These are phyloP conservation scores for Nephila pilipes DNA, from an alignment of 1,140 invertebrate species.

Conservation along the genomic window DNA sequence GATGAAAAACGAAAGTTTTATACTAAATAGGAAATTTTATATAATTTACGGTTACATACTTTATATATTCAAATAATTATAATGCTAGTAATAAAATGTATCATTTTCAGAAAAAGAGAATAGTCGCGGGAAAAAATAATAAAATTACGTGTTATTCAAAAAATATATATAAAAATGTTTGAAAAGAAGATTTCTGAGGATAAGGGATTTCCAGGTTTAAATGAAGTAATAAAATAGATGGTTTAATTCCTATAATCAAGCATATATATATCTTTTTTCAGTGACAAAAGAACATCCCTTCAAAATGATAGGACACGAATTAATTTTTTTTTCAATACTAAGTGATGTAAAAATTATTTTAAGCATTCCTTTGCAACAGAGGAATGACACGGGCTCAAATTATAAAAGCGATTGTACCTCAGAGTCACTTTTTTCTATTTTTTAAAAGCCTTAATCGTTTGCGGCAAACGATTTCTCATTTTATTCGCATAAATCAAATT, in stretches of 20 bases:
- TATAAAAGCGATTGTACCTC: conserved; percentile 5
- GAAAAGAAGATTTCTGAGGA: too few species aligned
- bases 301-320: not conserved
- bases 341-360: not conserved
- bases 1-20: too few species aligned
- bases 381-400: not conserved
- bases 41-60: too few species aligned
- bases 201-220: too few species aligned
- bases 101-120: too few species aligned
- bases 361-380: not conserved
- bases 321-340: not conserved
- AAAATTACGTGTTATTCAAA: too few species aligned
- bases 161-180: too few species aligned
- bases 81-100: too few species aligned
- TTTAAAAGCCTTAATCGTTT: conserved; percentile 38
- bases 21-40: too few species aligned
- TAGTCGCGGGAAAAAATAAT: too few species aligned
- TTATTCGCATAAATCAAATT: conserved; percentile 71
- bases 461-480: conserved; percentile 69
- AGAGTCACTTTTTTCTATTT: not conserved
- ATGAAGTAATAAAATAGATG: not conserved
- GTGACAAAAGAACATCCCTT: not conserved
- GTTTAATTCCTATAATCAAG: not conserved
- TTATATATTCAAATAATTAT: too few species aligned
- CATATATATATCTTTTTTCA: not conserved